phyloP scores from a whole-genome alignment of 2,888 invertebrate species.

The Chymomyza amoena region DNA sequence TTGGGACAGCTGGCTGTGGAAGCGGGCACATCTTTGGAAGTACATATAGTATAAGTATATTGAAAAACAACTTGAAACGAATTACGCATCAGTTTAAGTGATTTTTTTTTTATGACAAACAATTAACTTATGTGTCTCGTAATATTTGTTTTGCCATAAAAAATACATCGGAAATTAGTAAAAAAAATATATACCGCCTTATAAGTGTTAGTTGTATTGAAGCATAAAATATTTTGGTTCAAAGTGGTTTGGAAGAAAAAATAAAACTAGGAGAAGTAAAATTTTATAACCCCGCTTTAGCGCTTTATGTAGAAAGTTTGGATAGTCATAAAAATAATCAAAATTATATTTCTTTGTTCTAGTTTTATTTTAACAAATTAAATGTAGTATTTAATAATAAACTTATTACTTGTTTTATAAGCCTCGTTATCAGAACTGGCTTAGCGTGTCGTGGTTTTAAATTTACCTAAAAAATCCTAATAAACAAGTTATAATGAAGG shows the following conservation, averaged over 20 bases:
- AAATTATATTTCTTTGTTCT: too few relatives aligned
- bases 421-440: too few relatives aligned
- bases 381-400: too few relatives aligned
- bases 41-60: not conserved
- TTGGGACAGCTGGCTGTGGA: slow-evolving; percentile 40
- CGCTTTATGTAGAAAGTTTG: too few relatives aligned
- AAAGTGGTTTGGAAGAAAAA: not conserved
- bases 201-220: not conserved
- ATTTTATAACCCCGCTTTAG: not conserved
- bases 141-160: slow-evolving; percentile 7
- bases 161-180: slow-evolving; percentile 33
- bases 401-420: too few relatives aligned
- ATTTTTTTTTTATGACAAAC: slow-evolving; percentile 1
- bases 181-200: not conserved
- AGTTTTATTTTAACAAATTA: too few relatives aligned
- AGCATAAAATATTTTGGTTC: not conserved
- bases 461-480: too few relatives aligned
- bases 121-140: slow-evolving; percentile 13
- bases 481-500: too few relatives aligned
- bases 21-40: slow-evolving; percentile 5
- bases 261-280: not conserved
- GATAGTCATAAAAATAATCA: too few relatives aligned
- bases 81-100: slow-evolving; percentile 6
- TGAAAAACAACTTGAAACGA: not conserved
- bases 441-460: too few relatives aligned